Base-by-base conservation (phyloP, 2,888 invertebrate genomes). In the Drosophila meridionalis region DNA sequence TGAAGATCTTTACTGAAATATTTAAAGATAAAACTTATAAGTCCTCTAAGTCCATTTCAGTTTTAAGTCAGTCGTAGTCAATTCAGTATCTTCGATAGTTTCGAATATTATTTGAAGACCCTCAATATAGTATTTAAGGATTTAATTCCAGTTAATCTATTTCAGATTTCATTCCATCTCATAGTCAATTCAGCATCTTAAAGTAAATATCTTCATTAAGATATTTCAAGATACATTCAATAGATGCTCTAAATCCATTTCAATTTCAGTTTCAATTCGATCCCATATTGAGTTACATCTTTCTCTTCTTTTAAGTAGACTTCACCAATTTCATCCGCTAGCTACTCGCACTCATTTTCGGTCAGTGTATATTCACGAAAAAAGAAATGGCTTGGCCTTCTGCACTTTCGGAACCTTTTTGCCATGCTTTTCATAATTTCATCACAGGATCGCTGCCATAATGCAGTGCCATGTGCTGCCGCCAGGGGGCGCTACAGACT, bases 391-490 rank as follows among this genome's bases (percentile, higher is more conserved):
- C 78, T 76, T 78, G 84, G 78, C 77, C 81, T 75, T 80, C 72
- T 78, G 79, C 69, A 69, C 82, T 67, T 62, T 55, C 61, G 82
- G 62, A 70, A 63, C 61, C 72, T 74, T 70, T 74, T 78, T 67
- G 60, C 59, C 70, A 67, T 76, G 82, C 76, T 78, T 83, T 88
- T 83, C 86, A 89, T 88, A 88, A 88, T 88, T 88, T 89, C 80
- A 89, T 89, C 90, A 84, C 66, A 65, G 78, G 76, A 84, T 63
- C 74, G 76, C 84, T 71, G 76, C 86, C 89, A 89, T 84, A 87
- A 87, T 87, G 87, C 87, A 87, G 89, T 88, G 82, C 76, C 68
- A 74, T 66, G 72, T 75, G 71, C 66, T 73, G 69, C 71, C 86
- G 80, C 82, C 82, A 78, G 61, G 78, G 82, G 77, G 74, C 77